Evolutionary conservation across 1,140 invertebrate species (phyloP).

Genomic region (Dreissena rostriformis): DNA sequence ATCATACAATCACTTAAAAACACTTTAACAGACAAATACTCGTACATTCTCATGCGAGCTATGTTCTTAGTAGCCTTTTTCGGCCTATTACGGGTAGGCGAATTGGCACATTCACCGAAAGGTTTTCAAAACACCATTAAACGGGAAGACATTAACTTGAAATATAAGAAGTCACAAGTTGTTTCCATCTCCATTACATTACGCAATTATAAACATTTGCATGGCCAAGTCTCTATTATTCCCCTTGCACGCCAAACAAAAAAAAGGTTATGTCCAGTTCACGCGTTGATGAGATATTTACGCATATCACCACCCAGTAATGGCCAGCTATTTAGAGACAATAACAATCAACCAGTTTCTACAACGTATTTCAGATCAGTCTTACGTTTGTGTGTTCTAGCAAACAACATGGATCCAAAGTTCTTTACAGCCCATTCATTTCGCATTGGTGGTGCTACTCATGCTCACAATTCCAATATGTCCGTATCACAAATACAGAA

Average conservation of each 20-base stretch:
- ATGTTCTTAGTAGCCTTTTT: conserved; percentile 26
- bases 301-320: background rate
- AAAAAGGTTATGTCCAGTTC: conserved; percentile 1
- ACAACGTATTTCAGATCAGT: conserved; percentile 5
- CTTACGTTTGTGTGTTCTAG: background rate
- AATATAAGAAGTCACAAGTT: background rate
- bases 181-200: background rate
- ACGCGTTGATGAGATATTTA: background rate
- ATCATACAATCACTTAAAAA: background rate
- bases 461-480: too few relatives aligned
- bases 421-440: too few relatives aligned
- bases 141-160: background rate
- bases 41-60: background rate
- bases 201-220: conserved; percentile 17
- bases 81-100: conserved; percentile 13
- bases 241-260: background rate
- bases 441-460: too few relatives aligned
- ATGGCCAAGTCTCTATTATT: background rate
- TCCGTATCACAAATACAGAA: too few relatives aligned
- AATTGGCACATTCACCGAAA: conserved; percentile 4
- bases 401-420: too few relatives aligned
- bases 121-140: background rate
- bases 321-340: background rate
- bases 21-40: background rate
- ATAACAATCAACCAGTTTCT: background rate